These are phyloP conservation scores for Nothoprocta perdicaria DNA, from an alignment of 2,113 vertebrate genomes.

Conservation along the genomic window DNA sequence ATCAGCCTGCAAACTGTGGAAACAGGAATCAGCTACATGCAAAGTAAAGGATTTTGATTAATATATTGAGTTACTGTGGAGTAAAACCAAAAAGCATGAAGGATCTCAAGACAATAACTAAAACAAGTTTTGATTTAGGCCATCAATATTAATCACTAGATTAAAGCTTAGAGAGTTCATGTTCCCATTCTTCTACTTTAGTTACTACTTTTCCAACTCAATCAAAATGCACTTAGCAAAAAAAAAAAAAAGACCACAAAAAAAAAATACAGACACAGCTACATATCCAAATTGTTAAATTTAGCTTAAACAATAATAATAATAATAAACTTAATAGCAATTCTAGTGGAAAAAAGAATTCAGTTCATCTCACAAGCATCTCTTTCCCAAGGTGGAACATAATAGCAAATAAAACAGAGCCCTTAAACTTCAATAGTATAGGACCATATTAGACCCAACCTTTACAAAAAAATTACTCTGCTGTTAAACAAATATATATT, in stretches of 20 bases:
- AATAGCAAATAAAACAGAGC: background rate
- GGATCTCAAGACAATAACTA: background rate
- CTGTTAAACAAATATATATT: background rate
- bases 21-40: background rate
- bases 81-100: background rate
- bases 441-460: background rate
- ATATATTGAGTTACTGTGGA: background rate
- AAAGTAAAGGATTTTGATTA: background rate
- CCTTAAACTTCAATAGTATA: background rate
- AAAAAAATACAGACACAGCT: background rate
- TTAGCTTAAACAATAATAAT: background rate
- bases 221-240: background rate
- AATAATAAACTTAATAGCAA: background rate
- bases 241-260: background rate
- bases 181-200: background rate
- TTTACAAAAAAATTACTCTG: background rate
- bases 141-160: background rate
- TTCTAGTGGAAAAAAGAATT: accelerated
- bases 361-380: background rate
- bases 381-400: background rate
- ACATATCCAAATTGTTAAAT: background rate
- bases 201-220: background rate
- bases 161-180: background rate
- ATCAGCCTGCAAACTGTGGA: background rate
- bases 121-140: background rate